These are phyloP conservation scores for Caenorhabditis parvicauda DNA, from an alignment of 2,888 invertebrate species.

Conservation along the genomic window DNA sequence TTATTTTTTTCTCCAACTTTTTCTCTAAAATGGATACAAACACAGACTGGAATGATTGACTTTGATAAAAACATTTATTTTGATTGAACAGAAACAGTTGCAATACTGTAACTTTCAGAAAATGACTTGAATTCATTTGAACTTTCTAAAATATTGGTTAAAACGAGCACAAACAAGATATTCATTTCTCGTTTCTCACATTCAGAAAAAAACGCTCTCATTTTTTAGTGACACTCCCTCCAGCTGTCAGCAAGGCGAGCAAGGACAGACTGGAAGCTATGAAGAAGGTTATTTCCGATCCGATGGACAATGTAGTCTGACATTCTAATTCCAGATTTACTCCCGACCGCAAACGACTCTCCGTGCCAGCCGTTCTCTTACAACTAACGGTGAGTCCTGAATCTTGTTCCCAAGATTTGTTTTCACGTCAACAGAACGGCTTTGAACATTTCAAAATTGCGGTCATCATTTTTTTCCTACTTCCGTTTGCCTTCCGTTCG, in stretches of 20 bases:
- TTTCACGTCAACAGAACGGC: no score
- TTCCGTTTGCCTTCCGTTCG: no score
- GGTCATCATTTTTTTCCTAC: no score
- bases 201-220: constrained; percentile 1
- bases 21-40: no score
- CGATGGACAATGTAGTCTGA: neutral
- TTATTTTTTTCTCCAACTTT: no score
- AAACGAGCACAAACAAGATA: neutral
- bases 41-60: no score
- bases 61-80: no score
- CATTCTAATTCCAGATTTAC: constrained; percentile 10
- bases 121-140: neutral
- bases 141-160: neutral
- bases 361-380: constrained; percentile 12
- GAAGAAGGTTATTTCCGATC: constrained; percentile 17
- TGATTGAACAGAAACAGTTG: no score
- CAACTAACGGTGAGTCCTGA: constrained; percentile 12
- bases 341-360: constrained; percentile 21
- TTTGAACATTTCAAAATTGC: no score
- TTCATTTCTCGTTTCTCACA: neutral
- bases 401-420: neutral
- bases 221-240: constrained; percentile 25
- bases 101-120: neutral
- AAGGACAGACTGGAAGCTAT: constrained; percentile 22
- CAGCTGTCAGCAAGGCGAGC: constrained; percentile 22